Conservation (phyloP, 2,888 invertebrate species). For the Chorisops tibialis region DNA sequence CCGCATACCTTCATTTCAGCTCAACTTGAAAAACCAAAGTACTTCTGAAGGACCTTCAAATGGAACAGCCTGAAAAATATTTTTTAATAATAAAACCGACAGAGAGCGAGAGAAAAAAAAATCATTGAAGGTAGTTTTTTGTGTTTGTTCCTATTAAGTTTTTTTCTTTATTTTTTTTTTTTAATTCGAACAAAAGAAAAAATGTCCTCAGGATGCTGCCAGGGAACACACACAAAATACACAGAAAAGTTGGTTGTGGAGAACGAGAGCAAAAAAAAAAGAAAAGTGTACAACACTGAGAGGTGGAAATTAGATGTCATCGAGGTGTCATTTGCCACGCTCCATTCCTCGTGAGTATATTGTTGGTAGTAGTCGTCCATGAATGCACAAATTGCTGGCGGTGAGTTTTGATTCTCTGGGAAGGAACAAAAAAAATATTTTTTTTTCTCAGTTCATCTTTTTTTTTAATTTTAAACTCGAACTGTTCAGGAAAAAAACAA, state of each 20-base stretch:
- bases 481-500: too few relatives aligned
- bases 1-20: too few relatives aligned
- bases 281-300: slow-evolving; percentile 33
- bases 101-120: not conserved
- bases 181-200: slow-evolving; percentile 21
- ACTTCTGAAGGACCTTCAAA: too few relatives aligned
- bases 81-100: too few relatives aligned
- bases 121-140: slow-evolving; percentile 22
- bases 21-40: too few relatives aligned
- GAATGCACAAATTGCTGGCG: slow-evolving; percentile 23
- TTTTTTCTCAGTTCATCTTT: too few relatives aligned
- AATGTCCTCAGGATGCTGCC: slow-evolving; percentile 24
- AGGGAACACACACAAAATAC: slow-evolving; percentile 4
- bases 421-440: not conserved
- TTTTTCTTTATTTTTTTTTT: too few relatives aligned
- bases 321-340: slow-evolving; percentile 36
- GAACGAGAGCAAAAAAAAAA: too few relatives aligned
- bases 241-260: not conserved
- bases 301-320: slow-evolving; percentile 37
- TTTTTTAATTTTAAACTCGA: too few relatives aligned
- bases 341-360: slow-evolving; percentile 12
- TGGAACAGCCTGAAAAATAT: too few relatives aligned
- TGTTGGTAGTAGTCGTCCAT: slow-evolving; percentile 12
- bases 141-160: slow-evolving; percentile 6
- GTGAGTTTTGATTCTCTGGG: slow-evolving; percentile 13